Conservation (phyloP, 2,888 invertebrate genomes). For the Tetragonisca angustula region DNA sequence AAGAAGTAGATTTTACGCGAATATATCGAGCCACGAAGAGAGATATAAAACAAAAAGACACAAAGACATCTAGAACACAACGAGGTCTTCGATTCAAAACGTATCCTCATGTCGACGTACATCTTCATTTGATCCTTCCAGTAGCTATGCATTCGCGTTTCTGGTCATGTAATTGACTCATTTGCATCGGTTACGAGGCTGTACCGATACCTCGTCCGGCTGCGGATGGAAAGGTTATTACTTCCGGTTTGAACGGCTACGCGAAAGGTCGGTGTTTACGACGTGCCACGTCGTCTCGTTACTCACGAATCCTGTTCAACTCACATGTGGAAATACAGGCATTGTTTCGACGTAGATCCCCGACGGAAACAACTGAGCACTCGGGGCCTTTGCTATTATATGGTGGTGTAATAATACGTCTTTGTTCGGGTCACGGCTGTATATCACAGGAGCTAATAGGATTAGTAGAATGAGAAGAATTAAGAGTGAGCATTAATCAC, state of each 20-base stretch:
- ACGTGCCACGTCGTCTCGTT: neutral
- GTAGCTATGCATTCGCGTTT: neutral
- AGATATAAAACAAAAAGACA: neutral
- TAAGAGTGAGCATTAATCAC: slow-evolving; percentile 11
- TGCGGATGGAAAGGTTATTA: neutral
- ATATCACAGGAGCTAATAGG: slow-evolving; percentile 10
- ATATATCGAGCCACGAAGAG: neutral
- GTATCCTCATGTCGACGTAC: neutral
- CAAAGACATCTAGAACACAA: neutral
- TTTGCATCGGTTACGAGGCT: slow-evolving; percentile 27
- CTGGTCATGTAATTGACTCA: slow-evolving; percentile 21
- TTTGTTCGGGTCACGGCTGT: slow-evolving; percentile 16
- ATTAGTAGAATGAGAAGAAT: slow-evolving; percentile 12
- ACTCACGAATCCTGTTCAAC: slow-evolving; percentile 1
- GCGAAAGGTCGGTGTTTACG: neutral
- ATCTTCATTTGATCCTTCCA: slow-evolving; percentile 24
- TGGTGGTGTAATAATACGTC: slow-evolving; percentile 23
- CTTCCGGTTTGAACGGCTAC: slow-evolving; percentile 5
- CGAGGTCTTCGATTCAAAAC: neutral
- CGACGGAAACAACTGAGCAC: slow-evolving; percentile 18
- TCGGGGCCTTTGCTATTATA: slow-evolving; percentile 14
- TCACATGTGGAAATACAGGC: slow-evolving; percentile 4
- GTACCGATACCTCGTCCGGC: neutral
- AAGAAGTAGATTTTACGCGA: too few species aligned
- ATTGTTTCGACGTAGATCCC: slow-evolving; percentile 10